Evolutionary conservation across 2,113 vertebrate species (phyloP), one percentile per base, ranked within the genome.

Genomic region (Hyperoodon ampullatus): DNA sequence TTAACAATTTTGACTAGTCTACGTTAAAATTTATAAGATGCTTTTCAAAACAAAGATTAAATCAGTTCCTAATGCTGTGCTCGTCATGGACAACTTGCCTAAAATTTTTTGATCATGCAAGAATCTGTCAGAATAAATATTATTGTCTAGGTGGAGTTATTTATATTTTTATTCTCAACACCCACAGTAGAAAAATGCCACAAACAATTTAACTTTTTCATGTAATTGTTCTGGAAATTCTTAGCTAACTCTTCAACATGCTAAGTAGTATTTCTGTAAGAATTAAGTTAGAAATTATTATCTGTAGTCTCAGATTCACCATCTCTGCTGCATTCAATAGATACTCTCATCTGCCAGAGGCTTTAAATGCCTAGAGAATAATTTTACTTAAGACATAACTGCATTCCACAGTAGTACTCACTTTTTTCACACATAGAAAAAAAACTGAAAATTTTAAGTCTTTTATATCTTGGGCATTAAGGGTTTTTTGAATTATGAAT

Each of bases 41-140:
- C 5, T 92, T 94, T 70, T 39, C n/a, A 44, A 78, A 94, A 35
- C 18, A 94, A 94, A 87, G 15, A n/a, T n/a, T 61, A n/a, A 70
- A 39, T 86, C 28, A 13, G 28, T 83, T 60, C 44, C 39, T 60
- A 35, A 77, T 30, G 13, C 4, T 21, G 23, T 75, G 9, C 3
- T 78, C 47, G 4, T 85, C 55, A 68, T 81, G 39, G 21, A 7
- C 13, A n/a, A 23, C 26, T n/a, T 60, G 24, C 60, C 23, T 16
- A 66, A 39, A 58, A 13, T 39, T 93, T 80, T 94, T 72, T 77
- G 68, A 85, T 85, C 28, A 74, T 68, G 14, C 23, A 42, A 95
- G 23, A 90, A 63, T 86, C 33, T 86, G 8, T 39, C 33, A 72
- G 68, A 89, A 88, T 78, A 77, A 35, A 80, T 58, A 80, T 12